These are phyloP conservation scores for Pogonomyrmex californicus DNA, from an alignment of 1,140 invertebrate genomes.

Conservation along the genomic window DNA sequence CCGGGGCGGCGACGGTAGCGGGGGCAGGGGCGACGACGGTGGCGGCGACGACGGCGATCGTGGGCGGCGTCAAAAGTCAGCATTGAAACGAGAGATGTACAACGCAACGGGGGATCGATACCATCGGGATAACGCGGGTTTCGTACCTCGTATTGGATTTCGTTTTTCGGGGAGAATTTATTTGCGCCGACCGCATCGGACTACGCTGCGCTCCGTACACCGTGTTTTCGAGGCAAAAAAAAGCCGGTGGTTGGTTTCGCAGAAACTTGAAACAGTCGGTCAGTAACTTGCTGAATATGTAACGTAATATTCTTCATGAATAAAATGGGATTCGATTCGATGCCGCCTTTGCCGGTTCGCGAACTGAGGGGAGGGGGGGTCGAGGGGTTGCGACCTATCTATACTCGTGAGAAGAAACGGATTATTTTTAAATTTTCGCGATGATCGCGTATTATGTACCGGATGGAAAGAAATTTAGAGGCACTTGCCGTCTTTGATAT, in stretches of 20 bases:
- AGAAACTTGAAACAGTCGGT: slow-evolving; percentile 42
- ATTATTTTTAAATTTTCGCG: not conserved
- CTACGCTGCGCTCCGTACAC: slow-evolving; percentile 10
- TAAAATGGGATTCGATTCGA: slow-evolving; percentile 7
- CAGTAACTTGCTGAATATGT: slow-evolving; percentile 44
- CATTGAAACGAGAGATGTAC: slow-evolving; percentile 33
- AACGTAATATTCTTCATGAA: slow-evolving; percentile 47
- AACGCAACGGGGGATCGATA: slow-evolving; percentile 13
- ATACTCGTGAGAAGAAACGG: not conserved
- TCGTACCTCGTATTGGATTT: slow-evolving; percentile 34
- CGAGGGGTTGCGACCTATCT: not conserved
- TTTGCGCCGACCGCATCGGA: slow-evolving; percentile 7
- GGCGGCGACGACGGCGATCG: too few species aligned
- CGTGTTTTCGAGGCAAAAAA: slow-evolving; percentile 35
- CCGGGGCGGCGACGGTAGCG: not conserved
- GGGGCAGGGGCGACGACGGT: not conserved
- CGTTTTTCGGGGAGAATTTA: slow-evolving; percentile 50
- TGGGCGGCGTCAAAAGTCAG: slow-evolving; percentile 16
- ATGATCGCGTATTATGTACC: not conserved
- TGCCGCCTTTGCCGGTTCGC: not conserved
- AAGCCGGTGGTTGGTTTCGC: slow-evolving; percentile 3
- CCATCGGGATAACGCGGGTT: slow-evolving; percentile 4
- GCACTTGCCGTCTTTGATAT: not conserved
- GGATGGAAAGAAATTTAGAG: not conserved
- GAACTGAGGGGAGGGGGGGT: not conserved